Evolutionary conservation across 2,797 vertebrate species (phyloP).

Genomic region (Cyclopterus lumpus): DNA sequence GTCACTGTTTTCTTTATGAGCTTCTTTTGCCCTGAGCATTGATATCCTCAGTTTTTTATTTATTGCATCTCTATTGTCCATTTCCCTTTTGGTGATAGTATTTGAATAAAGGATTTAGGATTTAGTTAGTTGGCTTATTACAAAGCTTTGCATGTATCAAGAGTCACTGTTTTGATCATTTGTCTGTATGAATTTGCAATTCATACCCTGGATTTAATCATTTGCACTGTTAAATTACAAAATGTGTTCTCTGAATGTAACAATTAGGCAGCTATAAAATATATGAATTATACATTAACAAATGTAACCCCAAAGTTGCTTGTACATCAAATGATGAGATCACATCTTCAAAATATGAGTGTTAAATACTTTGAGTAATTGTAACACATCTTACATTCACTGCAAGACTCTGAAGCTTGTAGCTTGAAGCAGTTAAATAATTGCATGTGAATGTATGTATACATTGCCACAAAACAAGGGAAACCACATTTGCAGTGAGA

Average conservation of each 20-base stretch:
- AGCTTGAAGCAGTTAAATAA: slow-evolving; percentile 4
- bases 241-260: background rate
- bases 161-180: slow-evolving; percentile 9
- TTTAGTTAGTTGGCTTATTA: slow-evolving; percentile 12
- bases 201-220: slow-evolving; percentile 16
- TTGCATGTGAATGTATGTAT: slow-evolving; percentile 1
- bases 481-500: slow-evolving; percentile 12
- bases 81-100: slow-evolving; percentile 49
- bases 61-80: slow-evolving; percentile 72
- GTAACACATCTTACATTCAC: too few relatives aligned
- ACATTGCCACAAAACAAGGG: background rate
- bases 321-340: background rate
- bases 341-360: background rate
- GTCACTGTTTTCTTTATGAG: slow-evolving; percentile 79
- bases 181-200: slow-evolving; percentile 22
- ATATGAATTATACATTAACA: slow-evolving; percentile 5
- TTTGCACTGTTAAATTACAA: background rate
- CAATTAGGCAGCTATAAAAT: slow-evolving; percentile 15
- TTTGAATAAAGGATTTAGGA: slow-evolving; percentile 59
- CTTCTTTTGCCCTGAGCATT: slow-evolving; percentile 75
- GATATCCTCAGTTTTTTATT: slow-evolving; percentile 61
- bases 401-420: background rate
- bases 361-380: background rate
- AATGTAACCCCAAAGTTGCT: background rate
- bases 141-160: slow-evolving; percentile 25